Evolutionary conservation across 2,113 vertebrate species (phyloP).

Genomic region (Hymenochirus boettgeri): DNA sequence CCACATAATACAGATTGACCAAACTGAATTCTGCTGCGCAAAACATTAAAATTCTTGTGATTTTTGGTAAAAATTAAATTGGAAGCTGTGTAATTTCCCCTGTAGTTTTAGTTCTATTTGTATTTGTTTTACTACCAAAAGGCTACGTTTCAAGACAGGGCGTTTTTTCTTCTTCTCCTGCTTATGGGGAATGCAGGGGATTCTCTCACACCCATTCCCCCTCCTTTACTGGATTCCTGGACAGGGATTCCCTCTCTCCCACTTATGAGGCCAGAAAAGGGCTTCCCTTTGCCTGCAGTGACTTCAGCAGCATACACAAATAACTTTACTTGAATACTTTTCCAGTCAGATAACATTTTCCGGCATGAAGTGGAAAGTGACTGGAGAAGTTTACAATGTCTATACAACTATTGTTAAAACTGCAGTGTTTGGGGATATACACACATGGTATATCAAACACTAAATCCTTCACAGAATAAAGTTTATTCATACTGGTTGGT

Average conservation of each 20-base stretch:
- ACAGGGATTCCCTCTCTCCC: not conserved
- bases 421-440: no score
- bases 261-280: constrained; percentile 1
- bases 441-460: no score
- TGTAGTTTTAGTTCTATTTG: not conserved
- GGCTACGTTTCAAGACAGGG: not conserved
- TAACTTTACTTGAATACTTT: not conserved
- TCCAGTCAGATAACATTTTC: constrained; percentile 4
- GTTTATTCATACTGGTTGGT: no score
- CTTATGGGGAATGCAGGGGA: not conserved
- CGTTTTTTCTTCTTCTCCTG: not conserved
- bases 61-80: not conserved
- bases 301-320: not conserved
- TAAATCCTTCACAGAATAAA: no score
- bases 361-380: not conserved
- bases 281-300: constrained; percentile 17
- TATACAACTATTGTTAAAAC: no score
- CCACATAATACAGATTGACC: no score
- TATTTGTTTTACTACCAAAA: not conserved
- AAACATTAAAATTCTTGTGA: no score
- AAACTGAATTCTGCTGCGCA: no score
- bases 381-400: no score
- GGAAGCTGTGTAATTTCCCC: not conserved
- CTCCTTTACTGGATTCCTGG: not conserved
- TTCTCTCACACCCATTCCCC: not conserved